Conservation (phyloP, 2,797 vertebrate genomes). For the Pantherophis vulpinus region DNA sequence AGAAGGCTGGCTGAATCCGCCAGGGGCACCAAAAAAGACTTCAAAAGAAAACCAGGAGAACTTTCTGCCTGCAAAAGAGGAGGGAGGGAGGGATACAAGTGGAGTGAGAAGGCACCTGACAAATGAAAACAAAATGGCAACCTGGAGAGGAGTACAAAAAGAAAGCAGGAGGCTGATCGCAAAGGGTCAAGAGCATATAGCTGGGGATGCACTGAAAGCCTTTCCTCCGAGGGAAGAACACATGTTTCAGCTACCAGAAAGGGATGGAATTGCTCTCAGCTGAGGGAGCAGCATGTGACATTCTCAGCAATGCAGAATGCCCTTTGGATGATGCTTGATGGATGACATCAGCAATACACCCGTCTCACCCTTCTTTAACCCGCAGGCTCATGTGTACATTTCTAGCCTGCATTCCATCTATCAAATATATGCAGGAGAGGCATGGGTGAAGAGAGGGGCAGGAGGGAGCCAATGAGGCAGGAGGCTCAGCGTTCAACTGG, state of each 20-base stretch:
- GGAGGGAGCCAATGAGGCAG: rapidly evolving
- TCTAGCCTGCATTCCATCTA: slow-evolving; percentile 26
- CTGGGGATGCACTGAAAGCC: slow-evolving; percentile 22
- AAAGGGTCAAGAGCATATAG: slow-evolving; percentile 7
- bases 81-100: background rate
- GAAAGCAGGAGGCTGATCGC: background rate
- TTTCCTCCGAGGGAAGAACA: slow-evolving; percentile 36
- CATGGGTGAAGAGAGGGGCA: background rate
- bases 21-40: background rate
- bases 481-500: background rate
- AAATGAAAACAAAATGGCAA: background rate
- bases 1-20: background rate
- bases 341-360: slow-evolving; percentile 45
- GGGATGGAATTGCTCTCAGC: slow-evolving; percentile 40
- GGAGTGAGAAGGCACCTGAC: background rate
- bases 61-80: background rate
- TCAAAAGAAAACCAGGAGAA: slow-evolving; percentile 11
- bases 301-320: slow-evolving; percentile 52
- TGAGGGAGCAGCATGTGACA: slow-evolving; percentile 46
- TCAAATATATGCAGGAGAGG: slow-evolving; percentile 1
- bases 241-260: slow-evolving; percentile 44
- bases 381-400: background rate
- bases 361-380: slow-evolving; percentile 25
- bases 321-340: slow-evolving; percentile 41
- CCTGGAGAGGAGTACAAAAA: background rate